Percentiles rank a stretch among this genome's conserved stretches.
These are phyloP conservation scores for Otocyon megalotis DNA, from an alignment of 2,113 vertebrate genomes.

Conservation along the genomic window DNA sequence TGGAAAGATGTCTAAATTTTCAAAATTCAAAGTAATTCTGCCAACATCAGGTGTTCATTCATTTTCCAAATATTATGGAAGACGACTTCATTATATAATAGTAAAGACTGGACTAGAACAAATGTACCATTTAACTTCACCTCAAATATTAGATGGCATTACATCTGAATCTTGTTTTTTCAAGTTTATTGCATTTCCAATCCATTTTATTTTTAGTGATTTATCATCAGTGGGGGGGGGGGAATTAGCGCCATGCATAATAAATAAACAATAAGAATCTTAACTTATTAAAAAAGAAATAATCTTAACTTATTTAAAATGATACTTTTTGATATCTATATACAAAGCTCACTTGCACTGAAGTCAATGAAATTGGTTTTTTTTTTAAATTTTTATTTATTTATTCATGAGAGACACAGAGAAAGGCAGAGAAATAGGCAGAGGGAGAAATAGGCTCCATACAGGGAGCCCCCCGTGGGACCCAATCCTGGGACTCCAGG, in stretches of 20 bases:
- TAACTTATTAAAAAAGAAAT: background rate
- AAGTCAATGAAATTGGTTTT: background rate
- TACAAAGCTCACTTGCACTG: background rate
- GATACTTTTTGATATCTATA: background rate
- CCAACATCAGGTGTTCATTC: background rate
- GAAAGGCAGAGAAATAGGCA: too few species aligned
- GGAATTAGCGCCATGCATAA: background rate
- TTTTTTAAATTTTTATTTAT: too few species aligned
- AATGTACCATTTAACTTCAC: background rate
- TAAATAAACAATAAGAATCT: conserved; percentile 19
- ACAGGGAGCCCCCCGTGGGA: too few species aligned
- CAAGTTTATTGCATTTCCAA: background rate
- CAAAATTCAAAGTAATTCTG: conserved; percentile 14
- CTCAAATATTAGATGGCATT: background rate
- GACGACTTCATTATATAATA: background rate
- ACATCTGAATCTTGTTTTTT: conserved; percentile 11
- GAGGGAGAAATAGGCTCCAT: too few species aligned
- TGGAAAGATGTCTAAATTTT: background rate
- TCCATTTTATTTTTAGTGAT: conserved; percentile 20
- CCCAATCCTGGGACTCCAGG: too few species aligned
- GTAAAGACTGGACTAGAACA: background rate
- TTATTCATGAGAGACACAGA: too few species aligned
- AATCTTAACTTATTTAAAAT: background rate
- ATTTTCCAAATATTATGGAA: background rate
- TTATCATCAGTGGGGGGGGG: background rate